phyloP scores from a whole-genome alignment of 35 echinoderm and acorn worm genomes.

The Apostichopus californicus region DNA sequence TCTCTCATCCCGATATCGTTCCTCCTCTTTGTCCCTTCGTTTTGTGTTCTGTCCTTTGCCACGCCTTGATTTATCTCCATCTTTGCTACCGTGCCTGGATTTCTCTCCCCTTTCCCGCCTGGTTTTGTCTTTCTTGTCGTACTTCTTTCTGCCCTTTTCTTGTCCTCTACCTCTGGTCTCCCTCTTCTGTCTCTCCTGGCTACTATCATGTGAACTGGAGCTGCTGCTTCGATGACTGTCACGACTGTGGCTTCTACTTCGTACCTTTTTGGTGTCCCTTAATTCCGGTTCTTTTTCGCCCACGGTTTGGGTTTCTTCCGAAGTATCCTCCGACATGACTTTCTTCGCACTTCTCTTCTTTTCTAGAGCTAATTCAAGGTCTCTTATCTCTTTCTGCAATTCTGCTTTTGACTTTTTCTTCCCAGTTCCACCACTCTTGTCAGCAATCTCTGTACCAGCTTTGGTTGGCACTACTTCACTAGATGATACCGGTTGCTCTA shows the following conservation, averaged over 20 bases:
- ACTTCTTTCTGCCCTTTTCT: conserved; percentile 16
- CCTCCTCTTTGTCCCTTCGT: conserved; percentile 1
- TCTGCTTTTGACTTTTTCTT: conserved; percentile 53
- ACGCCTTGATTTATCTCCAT: conserved; percentile 8
- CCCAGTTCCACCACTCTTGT: background rate
- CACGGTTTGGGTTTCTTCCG: background rate
- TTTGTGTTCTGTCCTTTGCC: background rate
- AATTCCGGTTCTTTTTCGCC: background rate
- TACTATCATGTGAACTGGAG: conserved; percentile 16
- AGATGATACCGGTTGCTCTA: background rate
- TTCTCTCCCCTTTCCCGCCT: conserved; percentile 4
- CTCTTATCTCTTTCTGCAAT: conserved; percentile 47
- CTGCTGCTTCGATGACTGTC: background rate
- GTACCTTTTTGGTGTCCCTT: background rate
- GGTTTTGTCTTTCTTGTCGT: conserved; percentile 2
- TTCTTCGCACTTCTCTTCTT: conserved; percentile 45
- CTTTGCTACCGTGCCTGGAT: conserved; percentile 1
- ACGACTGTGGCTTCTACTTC: conserved; percentile 24
- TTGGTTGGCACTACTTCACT: background rate
- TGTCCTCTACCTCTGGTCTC: background rate
- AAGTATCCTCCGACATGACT: background rate
- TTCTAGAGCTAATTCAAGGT: conserved; percentile 36
- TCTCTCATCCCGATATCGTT: background rate
- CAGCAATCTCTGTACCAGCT: background rate
- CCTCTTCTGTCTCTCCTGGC: conserved; percentile 12